Base-by-base conservation (phyloP, 2,113 vertebrate genomes). In the Tychaedon coryphoeus region DNA sequence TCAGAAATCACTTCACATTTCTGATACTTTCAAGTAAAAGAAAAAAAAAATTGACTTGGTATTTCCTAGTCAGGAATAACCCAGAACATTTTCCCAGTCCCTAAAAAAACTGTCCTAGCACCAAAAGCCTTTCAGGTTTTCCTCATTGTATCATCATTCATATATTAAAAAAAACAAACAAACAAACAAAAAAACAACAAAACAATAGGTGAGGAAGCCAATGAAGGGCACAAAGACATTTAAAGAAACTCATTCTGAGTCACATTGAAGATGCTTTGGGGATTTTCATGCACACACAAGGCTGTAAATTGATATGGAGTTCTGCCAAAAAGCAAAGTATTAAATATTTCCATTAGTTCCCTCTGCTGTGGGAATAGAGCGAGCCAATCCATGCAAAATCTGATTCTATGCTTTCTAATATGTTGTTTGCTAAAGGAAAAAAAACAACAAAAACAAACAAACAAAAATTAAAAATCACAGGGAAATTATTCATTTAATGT, bases 301-400 rank as follows among this genome's bases (percentile, higher is more conserved):
- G 47, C 76, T 84, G 25, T 50, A 85, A 93, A 78, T 54, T 53
- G n/a, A 70, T 73, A 75, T 19, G 26, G 47, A 90, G 17, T 79
- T 87, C 89, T 90, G 62, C 54, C 66, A 91, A 31, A 87, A 90
- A 89, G 45, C 5, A n/a, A 74, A 78, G 20, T 73, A 87, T 69
- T 94, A 73, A 17, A 5, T 58, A 73, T 34, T 79, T 85, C 57
- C 43, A 38, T 66, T 85, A 72, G 42, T 50, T 91, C 14, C 38
- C 12, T 79, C 42, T 72, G 38, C 34, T 66, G 19, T 19, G 29
- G 50, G n/a, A 89, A 19, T 5, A 69, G 12, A 75, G 28, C 0
- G 33, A 89, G 54, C 6, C 48, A 91, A 72, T 25, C 33, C 70
- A 76, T 13, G n/a, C 19, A 69, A 81, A 88, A 72, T 36, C 25